Evolutionary conservation across 2,888 invertebrate genomes (phyloP).

Genomic region (Melipona beecheii): DNA sequence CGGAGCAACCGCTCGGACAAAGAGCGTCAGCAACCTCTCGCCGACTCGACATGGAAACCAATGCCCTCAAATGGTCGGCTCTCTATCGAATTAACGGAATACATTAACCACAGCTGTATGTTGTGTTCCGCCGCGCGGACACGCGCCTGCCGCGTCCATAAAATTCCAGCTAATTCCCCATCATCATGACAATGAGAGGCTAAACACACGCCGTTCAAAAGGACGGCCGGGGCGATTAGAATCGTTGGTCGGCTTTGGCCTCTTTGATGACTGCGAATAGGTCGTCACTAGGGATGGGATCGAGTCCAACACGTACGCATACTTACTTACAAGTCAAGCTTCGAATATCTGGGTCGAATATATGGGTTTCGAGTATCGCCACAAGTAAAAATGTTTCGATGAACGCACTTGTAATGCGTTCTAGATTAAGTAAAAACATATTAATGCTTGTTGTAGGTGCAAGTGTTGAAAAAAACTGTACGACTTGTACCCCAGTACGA

Average conservation of each 20-base stretch:
- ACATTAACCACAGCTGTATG: conserved; percentile 30
- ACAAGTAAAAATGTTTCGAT: too few relatives aligned
- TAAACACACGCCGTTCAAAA: conserved; percentile 38
- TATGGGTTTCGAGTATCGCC: too few relatives aligned
- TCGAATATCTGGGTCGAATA: too few relatives aligned
- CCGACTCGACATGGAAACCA: background rate
- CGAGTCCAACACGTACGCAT: too few relatives aligned
- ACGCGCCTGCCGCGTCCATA: conserved; percentile 16
- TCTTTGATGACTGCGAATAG: conserved; percentile 68
- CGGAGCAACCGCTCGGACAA: conserved; percentile 7
- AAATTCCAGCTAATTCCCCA: conserved; percentile 61
- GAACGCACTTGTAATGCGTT: too few relatives aligned
- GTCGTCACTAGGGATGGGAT: conserved; percentile 43
- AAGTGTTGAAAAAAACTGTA: too few relatives aligned
- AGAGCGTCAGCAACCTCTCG: background rate
- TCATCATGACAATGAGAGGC: conserved; percentile 64
- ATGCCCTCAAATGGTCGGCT: conserved; percentile 3
- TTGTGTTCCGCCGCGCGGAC: background rate
- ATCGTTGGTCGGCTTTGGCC: conserved; percentile 42
- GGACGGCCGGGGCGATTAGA: conserved; percentile 50
- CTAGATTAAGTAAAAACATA: too few relatives aligned
- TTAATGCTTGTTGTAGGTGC: too few relatives aligned
- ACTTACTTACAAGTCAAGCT: too few relatives aligned
- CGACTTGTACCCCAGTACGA: too few relatives aligned
- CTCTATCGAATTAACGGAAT: conserved; percentile 37